Evolutionary conservation across 2,888 invertebrate genomes (phyloP).

Genomic region (Chesias legatella): DNA sequence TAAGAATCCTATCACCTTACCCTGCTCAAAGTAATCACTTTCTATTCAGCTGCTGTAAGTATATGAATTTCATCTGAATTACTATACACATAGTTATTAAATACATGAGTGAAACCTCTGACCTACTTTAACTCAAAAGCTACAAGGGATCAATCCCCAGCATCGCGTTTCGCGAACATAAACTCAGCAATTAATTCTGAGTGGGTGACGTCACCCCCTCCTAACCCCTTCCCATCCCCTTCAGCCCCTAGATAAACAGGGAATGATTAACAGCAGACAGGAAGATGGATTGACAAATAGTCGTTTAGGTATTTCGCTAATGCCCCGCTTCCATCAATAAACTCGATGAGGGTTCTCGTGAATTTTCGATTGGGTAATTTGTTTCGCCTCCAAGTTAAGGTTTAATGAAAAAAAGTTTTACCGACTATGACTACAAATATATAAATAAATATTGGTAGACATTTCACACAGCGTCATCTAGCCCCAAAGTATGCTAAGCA

Average conservation of each 20-base stretch:
- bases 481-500: too few relatives aligned
- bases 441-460: too few relatives aligned
- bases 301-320: constrained; percentile 78
- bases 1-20: too few relatives aligned
- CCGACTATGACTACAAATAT: not conserved
- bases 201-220: constrained; percentile 60
- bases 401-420: not conserved
- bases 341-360: constrained; percentile 46
- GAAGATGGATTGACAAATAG: constrained; percentile 80
- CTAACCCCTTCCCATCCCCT: constrained; percentile 31
- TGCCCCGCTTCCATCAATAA: constrained; percentile 70
- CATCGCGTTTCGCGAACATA: constrained; percentile 62
- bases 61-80: too few relatives aligned
- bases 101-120: constrained; percentile 3
- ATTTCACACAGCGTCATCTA: too few relatives aligned
- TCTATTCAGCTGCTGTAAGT: too few relatives aligned
- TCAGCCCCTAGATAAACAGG: constrained; percentile 53
- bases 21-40: too few relatives aligned
- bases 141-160: constrained; percentile 50
- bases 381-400: constrained; percentile 10
- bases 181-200: constrained; percentile 74
- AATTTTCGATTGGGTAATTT: constrained; percentile 25
- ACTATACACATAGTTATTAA: too few relatives aligned
- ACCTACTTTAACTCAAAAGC: constrained; percentile 14
- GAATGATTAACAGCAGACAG: constrained; percentile 78